phyloP scores from a whole-genome alignment of 2,888 invertebrate species.

The Cephus sareptanus region DNA sequence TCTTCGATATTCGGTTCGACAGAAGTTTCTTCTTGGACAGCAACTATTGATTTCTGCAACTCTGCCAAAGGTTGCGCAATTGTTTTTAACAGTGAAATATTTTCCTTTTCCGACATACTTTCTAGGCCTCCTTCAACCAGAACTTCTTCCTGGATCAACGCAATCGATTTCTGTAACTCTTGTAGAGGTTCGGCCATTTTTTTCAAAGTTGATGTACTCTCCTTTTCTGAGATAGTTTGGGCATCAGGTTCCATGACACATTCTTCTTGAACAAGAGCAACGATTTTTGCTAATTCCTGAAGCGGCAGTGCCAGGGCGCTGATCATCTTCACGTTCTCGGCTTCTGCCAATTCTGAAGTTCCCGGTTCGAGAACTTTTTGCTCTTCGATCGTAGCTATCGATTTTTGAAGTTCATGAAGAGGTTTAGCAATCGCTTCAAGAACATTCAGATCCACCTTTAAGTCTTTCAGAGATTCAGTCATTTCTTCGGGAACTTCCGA shows the following conservation, averaged over 20 bases:
- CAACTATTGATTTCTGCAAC: slow-evolving; percentile 53
- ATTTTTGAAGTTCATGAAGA: slow-evolving; percentile 47
- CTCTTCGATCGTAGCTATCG: slow-evolving; percentile 47
- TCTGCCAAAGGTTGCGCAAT: slow-evolving; percentile 54
- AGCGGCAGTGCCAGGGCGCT: slow-evolving; percentile 46
- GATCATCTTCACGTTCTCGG: slow-evolving; percentile 27
- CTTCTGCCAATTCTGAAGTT: slow-evolving; percentile 8
- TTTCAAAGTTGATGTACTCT: slow-evolving; percentile 36
- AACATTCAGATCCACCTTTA: slow-evolving; percentile 7
- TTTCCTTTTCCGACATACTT: slow-evolving; percentile 37
- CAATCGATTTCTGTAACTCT: slow-evolving; percentile 53
- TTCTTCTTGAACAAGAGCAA: slow-evolving; percentile 36
- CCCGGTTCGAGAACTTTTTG: slow-evolving; percentile 36
- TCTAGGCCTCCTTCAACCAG: slow-evolving; percentile 41
- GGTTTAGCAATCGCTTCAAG: slow-evolving; percentile 27
- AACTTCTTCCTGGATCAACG: slow-evolving; percentile 49
- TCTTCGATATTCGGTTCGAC: slow-evolving; percentile 38
- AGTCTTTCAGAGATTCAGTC: slow-evolving; percentile 1
- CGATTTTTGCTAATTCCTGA: slow-evolving; percentile 39
- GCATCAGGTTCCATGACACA: slow-evolving; percentile 19
- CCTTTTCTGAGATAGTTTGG: slow-evolving; percentile 24
- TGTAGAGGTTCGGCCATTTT: slow-evolving; percentile 48
- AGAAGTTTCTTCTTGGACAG: slow-evolving; percentile 52
- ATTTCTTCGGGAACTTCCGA: slow-evolving; percentile 7
- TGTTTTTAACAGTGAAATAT: slow-evolving; percentile 46